These are phyloP conservation scores for Temnothorax unifasciatus DNA, from an alignment of 2,888 invertebrate genomes.

Conservation along the genomic window DNA sequence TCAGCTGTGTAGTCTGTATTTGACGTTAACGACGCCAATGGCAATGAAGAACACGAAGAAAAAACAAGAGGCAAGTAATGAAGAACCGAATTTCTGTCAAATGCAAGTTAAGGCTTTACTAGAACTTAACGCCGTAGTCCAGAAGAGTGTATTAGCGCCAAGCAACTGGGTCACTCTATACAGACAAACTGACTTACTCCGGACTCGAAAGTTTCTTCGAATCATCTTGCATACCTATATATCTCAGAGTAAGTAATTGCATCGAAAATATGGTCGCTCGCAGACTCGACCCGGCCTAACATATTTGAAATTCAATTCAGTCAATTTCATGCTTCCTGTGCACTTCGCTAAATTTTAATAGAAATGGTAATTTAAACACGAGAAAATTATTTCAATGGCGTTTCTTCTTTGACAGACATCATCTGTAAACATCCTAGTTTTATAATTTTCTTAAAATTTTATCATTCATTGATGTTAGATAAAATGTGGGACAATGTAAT, in stretches of 20 bases:
- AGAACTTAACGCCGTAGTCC: constrained; percentile 68
- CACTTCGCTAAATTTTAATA: not conserved
- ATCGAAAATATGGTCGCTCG: constrained; percentile 7
- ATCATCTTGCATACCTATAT: constrained; percentile 39
- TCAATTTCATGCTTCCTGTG: not conserved
- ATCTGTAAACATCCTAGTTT: not conserved
- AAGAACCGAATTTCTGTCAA: constrained; percentile 62
- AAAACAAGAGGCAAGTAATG: not conserved
- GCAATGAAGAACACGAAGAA: not conserved
- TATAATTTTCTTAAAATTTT: not conserved
- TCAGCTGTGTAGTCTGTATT: constrained; percentile 13
- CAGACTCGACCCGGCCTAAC: not conserved
- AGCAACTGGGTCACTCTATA: constrained; percentile 69
- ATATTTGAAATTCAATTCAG: not conserved
- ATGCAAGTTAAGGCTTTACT: constrained; percentile 61
- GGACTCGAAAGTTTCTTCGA: constrained; percentile 60
- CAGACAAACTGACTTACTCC: constrained; percentile 62
- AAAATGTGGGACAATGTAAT: not conserved
- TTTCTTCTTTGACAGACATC: not conserved
- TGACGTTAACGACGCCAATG: not conserved
- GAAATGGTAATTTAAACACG: not conserved
- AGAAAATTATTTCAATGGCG: not conserved
- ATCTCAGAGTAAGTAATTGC: constrained; percentile 40
- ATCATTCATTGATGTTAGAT: not conserved
- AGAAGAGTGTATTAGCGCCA: constrained; percentile 54